Conservation (phyloP, 1,140 invertebrate genomes). For the Drosophila lacertosa region DNA sequence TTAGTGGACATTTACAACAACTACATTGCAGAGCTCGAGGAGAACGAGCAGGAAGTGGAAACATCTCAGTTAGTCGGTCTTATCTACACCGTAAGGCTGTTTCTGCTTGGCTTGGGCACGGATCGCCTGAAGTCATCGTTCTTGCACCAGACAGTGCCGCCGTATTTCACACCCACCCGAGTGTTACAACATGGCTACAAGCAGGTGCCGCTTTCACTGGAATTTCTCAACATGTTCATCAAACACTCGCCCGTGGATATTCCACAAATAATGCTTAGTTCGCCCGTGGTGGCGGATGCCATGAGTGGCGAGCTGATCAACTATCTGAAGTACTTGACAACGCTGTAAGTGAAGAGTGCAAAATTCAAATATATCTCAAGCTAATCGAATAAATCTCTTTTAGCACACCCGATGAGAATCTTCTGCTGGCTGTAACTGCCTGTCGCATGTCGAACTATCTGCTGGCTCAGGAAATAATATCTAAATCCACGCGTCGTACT, state of each 20-base stretch:
- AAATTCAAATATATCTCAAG: not conserved
- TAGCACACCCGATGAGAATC: constrained; percentile 71
- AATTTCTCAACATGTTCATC: constrained; percentile 82
- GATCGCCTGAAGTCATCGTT: constrained; percentile 73
- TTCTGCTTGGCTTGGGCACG: constrained; percentile 68
- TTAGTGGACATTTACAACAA: constrained; percentile 78
- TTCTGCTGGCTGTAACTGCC: constrained; percentile 73
- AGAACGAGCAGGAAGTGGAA: constrained; percentile 34
- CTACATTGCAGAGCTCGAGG: constrained; percentile 54
- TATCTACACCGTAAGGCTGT: constrained; percentile 77
- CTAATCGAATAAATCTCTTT: not conserved
- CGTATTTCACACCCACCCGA: constrained; percentile 68
- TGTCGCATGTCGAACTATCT: constrained; percentile 82
- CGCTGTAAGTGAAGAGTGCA: constrained; percentile 52
- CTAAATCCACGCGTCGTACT: constrained; percentile 58
- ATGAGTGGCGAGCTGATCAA: constrained; percentile 78
- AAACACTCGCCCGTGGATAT: constrained; percentile 68
- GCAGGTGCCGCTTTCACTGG: constrained; percentile 71
- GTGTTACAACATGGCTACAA: constrained; percentile 69
- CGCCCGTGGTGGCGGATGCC: constrained; percentile 76
- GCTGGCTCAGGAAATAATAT: constrained; percentile 69
- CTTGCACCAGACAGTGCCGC: constrained; percentile 66
- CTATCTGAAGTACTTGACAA: constrained; percentile 70
- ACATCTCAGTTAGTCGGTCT: constrained; percentile 59
- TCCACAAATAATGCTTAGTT: constrained; percentile 73